phyloP scores from a whole-genome alignment of 92 coral and sea anemone genomes.

The Pocillopora grandis region DNA sequence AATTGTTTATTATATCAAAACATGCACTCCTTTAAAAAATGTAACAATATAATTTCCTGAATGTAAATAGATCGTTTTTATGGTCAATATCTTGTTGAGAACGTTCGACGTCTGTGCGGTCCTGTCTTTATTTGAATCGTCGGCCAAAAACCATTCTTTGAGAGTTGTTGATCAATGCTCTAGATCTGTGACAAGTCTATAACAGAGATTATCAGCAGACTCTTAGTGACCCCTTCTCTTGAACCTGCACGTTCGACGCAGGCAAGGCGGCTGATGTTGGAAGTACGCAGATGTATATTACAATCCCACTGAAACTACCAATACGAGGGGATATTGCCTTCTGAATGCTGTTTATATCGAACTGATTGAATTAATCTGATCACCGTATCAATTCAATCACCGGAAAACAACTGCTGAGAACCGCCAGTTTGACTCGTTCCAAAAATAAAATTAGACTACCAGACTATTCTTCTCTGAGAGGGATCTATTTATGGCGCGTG shows the following conservation, averaged over 20 bases:
- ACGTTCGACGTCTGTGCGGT: neutral
- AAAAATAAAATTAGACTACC: neutral
- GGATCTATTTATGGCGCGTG: neutral
- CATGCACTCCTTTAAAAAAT: neutral
- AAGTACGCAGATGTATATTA: constrained; percentile 32
- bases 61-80: neutral
- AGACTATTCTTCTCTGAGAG: neutral
- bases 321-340: neutral
- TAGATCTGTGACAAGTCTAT: no score
- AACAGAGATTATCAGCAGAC: neutral
- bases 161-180: neutral
- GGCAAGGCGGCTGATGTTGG: neutral
- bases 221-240: neutral
- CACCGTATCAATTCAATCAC: neutral
- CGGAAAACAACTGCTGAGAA: neutral
- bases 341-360: neutral
- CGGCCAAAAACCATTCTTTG: neutral
- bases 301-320: neutral
- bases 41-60: neutral
- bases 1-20: constrained; percentile 9
- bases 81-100: neutral
- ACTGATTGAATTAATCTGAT: constrained; percentile 9
- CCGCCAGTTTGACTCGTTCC: constrained; percentile 12
- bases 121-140: neutral
- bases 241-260: neutral